These are phyloP conservation scores for Hirundo rustica DNA, from an alignment of 2,797 vertebrate species.

Conservation along the genomic window DNA sequence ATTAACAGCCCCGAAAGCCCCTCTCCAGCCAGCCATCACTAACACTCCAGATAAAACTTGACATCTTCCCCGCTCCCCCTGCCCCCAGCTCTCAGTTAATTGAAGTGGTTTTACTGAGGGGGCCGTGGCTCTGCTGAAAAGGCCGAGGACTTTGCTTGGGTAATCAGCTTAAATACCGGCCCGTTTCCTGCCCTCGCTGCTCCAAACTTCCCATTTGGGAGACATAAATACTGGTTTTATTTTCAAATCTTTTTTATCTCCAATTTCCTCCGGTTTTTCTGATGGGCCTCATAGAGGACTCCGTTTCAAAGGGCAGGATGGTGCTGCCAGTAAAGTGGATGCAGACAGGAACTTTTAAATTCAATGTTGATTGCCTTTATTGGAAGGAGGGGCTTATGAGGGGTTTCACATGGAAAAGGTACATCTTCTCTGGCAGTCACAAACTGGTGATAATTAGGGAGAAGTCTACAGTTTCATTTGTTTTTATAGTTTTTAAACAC, in stretches of 20 bases:
- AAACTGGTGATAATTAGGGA: conserved; percentile 6
- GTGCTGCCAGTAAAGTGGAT: neutral
- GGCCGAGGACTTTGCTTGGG: conserved; percentile 76
- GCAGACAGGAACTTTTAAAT: neutral
- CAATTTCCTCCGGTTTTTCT: conserved; percentile 29
- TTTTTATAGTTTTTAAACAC: neutral
- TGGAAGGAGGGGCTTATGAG: neutral
- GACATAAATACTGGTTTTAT: conserved; percentile 24
- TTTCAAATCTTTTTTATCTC: conserved; percentile 45
- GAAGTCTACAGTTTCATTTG: neutral
- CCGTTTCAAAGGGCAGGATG: conserved; percentile 33
- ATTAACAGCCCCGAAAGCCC: conserved; percentile 81
- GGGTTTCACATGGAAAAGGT: neutral
- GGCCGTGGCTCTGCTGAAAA: conserved; percentile 74
- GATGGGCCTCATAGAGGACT: neutral
- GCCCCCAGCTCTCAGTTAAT: conserved; percentile 81
- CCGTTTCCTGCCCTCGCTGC: conserved; percentile 82
- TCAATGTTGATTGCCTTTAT: neutral
- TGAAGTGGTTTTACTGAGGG: conserved; percentile 66
- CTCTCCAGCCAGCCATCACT: conserved; percentile 86
- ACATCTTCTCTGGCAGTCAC: conserved; percentile 7
- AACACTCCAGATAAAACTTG: conserved; percentile 82
- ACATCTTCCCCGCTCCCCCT: conserved; percentile 73
- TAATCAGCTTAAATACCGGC: conserved; percentile 81
- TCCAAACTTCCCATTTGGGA: conserved; percentile 72